Conservation (phyloP, 1,140 invertebrate species). For the Helicorthomorpha holstii region DNA sequence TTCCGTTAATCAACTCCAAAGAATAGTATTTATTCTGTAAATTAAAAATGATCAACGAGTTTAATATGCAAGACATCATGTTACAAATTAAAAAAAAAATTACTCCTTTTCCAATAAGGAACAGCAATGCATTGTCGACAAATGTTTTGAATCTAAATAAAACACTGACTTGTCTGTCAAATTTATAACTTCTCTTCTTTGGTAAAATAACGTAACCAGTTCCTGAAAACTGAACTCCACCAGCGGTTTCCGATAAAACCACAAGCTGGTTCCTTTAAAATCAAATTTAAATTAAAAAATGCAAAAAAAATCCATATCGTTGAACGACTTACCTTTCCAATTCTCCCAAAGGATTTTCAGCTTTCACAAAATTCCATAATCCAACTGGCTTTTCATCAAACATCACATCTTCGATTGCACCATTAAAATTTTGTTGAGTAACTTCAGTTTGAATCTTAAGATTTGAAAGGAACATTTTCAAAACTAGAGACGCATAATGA, state of each 20-base stretch:
- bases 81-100: slow-evolving; percentile 1
- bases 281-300: too few species aligned
- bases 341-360: slow-evolving; percentile 53
- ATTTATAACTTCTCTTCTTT: slow-evolving; percentile 32
- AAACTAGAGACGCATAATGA: neutral
- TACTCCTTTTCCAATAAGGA: slow-evolving; percentile 51
- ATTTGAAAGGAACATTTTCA: neutral
- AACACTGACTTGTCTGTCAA: slow-evolving; percentile 38
- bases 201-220: slow-evolving; percentile 58
- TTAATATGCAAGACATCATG: neutral
- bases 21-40: slow-evolving; percentile 51
- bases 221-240: slow-evolving; percentile 55
- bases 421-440: slow-evolving; percentile 56
- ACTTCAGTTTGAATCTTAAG: slow-evolving; percentile 43
- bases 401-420: slow-evolving; percentile 73
- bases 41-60: neutral
- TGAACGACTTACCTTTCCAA: slow-evolving; percentile 50
- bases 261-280: neutral
- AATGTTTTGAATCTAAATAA: slow-evolving; percentile 69
- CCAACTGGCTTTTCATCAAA: slow-evolving; percentile 78
- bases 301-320: too few species aligned
- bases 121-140: slow-evolving; percentile 67
- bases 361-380: slow-evolving; percentile 77
- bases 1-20: slow-evolving; percentile 61
- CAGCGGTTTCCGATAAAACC: neutral